These are phyloP conservation scores for Agrilus mali DNA, from an alignment of 2,888 invertebrate species.

Conservation along the genomic window DNA sequence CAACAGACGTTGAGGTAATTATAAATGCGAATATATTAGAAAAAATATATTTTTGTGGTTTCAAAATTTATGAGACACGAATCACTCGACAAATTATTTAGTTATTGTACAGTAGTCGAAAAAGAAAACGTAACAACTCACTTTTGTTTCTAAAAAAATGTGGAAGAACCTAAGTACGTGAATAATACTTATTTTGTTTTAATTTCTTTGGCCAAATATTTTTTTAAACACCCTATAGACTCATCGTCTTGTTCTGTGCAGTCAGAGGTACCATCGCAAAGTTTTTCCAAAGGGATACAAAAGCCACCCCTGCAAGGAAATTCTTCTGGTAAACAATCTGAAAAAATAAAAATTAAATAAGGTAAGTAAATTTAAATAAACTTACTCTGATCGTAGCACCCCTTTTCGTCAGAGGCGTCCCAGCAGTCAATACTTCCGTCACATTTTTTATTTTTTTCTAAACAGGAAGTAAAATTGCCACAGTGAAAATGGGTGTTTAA, in stretches of 20 bases:
- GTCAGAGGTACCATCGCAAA: slow-evolving; percentile 54
- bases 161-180: too few species aligned
- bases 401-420: slow-evolving; percentile 63
- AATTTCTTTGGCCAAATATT: slow-evolving; percentile 6
- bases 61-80: too few species aligned
- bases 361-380: slow-evolving; percentile 1
- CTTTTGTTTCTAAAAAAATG: too few species aligned
- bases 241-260: slow-evolving; percentile 60
- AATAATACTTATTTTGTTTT: too few species aligned
- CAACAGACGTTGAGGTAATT: too few species aligned
- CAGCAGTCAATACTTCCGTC: slow-evolving; percentile 65
- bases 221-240: slow-evolving; percentile 37
- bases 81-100: too few species aligned
- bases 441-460: slow-evolving; percentile 53
- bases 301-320: slow-evolving; percentile 43
- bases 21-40: too few species aligned
- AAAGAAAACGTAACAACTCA: too few species aligned
- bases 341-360: slow-evolving; percentile 2
- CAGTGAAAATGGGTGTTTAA: slow-evolving; percentile 57
- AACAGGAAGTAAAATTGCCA: slow-evolving; percentile 60
- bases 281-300: slow-evolving; percentile 45
- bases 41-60: too few species aligned
- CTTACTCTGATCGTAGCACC: slow-evolving; percentile 50
- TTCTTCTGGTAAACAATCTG: slow-evolving; percentile 16
- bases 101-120: too few species aligned